Evolutionary conservation across 2,888 invertebrate species (phyloP), one percentile per base, ranked within the genome.

Genomic region (Monochamus alternatus): DNA sequence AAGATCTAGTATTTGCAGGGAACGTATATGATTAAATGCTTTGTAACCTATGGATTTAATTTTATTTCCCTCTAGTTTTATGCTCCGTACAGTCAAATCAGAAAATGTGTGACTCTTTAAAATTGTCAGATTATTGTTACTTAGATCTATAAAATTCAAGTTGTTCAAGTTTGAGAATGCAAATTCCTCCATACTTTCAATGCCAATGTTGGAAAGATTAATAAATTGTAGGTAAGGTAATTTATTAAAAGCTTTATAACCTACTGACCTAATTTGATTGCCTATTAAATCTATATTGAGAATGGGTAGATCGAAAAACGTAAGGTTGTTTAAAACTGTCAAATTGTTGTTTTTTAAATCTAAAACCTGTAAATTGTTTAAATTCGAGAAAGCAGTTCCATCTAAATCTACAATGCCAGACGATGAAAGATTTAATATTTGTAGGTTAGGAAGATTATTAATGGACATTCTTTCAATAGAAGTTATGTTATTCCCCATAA

Each of bases 101-200:
- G 12, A 12, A 47, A 47, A 47, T 3, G 8, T 55, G 31, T 32
- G 30, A 14, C 14, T 55, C 31, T 32, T 38, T 59, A 68, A 43
- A 30, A 59, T 3, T 3, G 12, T 38, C 31, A 60, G 32, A 31
- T 60, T 30, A 32, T 60, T 60, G 5, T 60, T 31, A 60, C 31
- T 31, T 32, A 60, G 10, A 60, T 60, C 60, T 8, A 60, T 31
- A 12, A 30, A 12, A 7, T 60, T 10, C 9, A 60, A 8, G 30
- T 12, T 12, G 3, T 60, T n/a, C 9, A 63, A 38, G 7, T 38
- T 38, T 38, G 38, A 38, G 38, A 38, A 38, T 38, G 38, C 38
- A 38, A 5, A 38, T 38, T 38, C 38, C 38, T 75, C 75, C 8
- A 75, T 66, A 32, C 5, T 72, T 12, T 65, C 55, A 51, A 75